Base-by-base conservation (phyloP, 1,140 invertebrate genomes). In the Camponotus pennsylvanicus region DNA sequence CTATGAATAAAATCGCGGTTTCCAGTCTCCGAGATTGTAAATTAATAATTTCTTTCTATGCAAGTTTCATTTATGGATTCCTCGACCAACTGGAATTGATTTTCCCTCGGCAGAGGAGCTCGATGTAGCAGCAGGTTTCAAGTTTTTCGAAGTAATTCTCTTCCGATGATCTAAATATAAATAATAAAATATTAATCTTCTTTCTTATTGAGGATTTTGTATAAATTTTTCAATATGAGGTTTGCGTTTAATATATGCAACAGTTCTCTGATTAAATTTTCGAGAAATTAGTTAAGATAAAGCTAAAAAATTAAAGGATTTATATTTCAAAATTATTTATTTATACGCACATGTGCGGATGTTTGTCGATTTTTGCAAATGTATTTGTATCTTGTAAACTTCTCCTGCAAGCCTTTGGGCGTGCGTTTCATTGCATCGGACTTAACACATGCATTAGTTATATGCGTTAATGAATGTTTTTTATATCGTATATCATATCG, bases 1-100 rank as follows among this genome's bases (percentile, higher is more conserved):
- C 69, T 18, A 73, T 83, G 79, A 83, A 83, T 83, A 83, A 83
- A 83, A 40, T 75, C 55, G 55, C 6, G 18, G 13, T 15, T 15
- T 57, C 67, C 63, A 34, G 40, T 42, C 52, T 37, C 21, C 52
- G 37, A 15, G 21, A 71, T 59, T 21, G 40, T 42, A 61, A 83
- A 83, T 83, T 55, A 73, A 83, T 59, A 27, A 55, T 70, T 45
- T 37, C 27, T 37, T 52, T 52, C 4, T 15, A 15, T 52, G 18
- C 66, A 61, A 73, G 45, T 73, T 73, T 49, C 13, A 73, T 27
- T n/a, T 73, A n/a, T 61, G 7, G 15, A 40, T 61, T 37, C 18
- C 15, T 34, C 27, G 55, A 61, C 8, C 69, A 61, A 75, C 59
- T 37, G 3, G 18, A 75, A 27, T 61, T 37, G 79, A 34, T 34